Evolutionary conservation across 2,797 vertebrate species (phyloP).

Genomic region (Amblyraja radiata): DNA sequence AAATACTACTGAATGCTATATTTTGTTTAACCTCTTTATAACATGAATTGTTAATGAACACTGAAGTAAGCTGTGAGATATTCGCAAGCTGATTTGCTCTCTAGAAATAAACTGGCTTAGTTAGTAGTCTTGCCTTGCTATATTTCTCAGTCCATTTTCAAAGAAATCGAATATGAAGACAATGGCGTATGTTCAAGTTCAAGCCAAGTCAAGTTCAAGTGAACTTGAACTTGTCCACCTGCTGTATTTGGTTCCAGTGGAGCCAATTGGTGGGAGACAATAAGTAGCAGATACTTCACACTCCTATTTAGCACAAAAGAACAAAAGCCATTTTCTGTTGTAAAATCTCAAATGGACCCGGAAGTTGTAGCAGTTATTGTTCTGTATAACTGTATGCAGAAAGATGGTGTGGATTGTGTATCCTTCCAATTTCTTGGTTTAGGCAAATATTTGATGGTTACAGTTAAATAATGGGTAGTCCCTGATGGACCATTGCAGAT

Average conservation of each 20-base stretch:
- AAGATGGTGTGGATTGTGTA: not conserved
- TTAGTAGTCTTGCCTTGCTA: not conserved
- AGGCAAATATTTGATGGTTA: not conserved
- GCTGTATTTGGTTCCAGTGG: no score
- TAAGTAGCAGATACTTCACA: no score
- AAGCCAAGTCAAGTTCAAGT: no score
- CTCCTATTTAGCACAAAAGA: no score
- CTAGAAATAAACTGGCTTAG: not conserved
- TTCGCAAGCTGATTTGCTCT: no score
- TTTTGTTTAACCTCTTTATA: no score
- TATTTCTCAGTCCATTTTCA: not conserved
- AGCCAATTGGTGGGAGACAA: no score
- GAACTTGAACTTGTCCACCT: no score
- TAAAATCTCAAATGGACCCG: not conserved
- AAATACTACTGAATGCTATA: no score
- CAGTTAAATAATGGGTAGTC: not conserved
- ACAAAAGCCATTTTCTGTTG: no score
- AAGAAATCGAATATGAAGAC: not conserved
- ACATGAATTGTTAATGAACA: no score
- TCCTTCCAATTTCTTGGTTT: not conserved
- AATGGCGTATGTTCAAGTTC: not conserved
- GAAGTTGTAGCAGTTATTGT: not conserved
- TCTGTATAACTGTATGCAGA: not conserved
- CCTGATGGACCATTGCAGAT: not conserved
- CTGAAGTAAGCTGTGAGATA: no score